Conservation (phyloP, 2,797 vertebrate species). For the Lepus oiostolus region DNA sequence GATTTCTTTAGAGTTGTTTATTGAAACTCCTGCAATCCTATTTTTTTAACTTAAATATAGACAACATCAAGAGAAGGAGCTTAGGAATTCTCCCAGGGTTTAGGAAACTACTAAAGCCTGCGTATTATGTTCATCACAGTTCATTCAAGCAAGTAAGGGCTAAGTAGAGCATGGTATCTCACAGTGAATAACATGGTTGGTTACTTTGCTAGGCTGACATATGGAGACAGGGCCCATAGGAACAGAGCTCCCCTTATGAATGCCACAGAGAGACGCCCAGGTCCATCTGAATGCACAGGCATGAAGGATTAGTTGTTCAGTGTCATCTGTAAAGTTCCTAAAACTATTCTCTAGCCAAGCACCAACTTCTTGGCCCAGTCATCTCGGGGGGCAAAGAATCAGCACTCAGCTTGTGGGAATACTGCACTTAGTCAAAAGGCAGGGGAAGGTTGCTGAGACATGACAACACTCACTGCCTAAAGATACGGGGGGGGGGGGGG, state of each 20-base stretch:
- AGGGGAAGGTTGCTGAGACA: background rate
- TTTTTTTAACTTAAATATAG: conserved; percentile 53
- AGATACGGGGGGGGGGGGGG: background rate
- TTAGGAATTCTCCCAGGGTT: conserved; percentile 54
- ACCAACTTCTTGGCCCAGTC: background rate
- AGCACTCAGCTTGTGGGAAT: conserved; percentile 13
- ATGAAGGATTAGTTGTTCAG: background rate
- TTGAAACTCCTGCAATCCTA: conserved; percentile 39
- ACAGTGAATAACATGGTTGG: conserved; percentile 56
- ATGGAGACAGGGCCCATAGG: conserved; percentile 45
- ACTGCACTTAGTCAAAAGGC: conserved; percentile 35
- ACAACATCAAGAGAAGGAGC: conserved; percentile 54
- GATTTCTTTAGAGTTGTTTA: conserved; percentile 52
- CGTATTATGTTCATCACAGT: conserved; percentile 45
- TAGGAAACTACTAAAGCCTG: conserved; percentile 51
- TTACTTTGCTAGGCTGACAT: conserved; percentile 46
- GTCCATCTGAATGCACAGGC: conserved; percentile 15
- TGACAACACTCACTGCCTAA: background rate
- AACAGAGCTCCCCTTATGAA: conserved; percentile 18
- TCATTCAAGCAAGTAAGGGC: conserved; percentile 72
- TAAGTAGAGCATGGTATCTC: conserved; percentile 76
- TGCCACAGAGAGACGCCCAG: background rate
- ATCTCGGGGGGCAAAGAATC: background rate
- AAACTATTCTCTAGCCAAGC: conserved; percentile 49
- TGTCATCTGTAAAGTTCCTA: background rate